Percentiles rank a stretch among this genome's conserved stretches.
Conservation (phyloP, 2,113 vertebrate species). For the Aegithalos caudatus region DNA sequence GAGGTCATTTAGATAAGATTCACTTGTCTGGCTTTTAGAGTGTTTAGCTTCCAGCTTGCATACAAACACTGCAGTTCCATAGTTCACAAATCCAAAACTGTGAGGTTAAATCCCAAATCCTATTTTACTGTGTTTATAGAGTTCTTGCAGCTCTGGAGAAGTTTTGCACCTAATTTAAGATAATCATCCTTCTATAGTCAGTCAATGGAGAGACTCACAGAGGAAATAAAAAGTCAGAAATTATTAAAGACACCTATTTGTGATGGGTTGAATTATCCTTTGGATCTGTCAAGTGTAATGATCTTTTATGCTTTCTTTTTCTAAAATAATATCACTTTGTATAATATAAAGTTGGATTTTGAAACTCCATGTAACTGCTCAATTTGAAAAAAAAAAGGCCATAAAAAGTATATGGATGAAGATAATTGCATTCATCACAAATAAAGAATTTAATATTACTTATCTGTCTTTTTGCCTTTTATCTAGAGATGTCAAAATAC, state of each 20-base stretch:
- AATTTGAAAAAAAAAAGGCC: background rate
- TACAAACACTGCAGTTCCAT: background rate
- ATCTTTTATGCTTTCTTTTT: background rate
- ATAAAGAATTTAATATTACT: conserved; percentile 24
- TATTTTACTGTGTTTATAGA: background rate
- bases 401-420: background rate
- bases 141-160: background rate
- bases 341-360: background rate
- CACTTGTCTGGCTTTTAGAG: background rate
- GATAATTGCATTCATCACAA: conserved; percentile 7
- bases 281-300: background rate
- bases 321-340: background rate
- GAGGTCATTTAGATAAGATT: background rate
- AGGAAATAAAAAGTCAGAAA: background rate
- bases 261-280: background rate
- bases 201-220: background rate
- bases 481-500: conserved; percentile 37
- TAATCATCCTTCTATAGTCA: background rate
- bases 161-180: background rate
- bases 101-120: background rate
- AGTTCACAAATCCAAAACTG: background rate
- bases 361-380: background rate
- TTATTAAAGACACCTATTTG: background rate
- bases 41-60: background rate
- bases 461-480: conserved; percentile 15